These are phyloP conservation scores for Alexandromys fortis DNA, from an alignment of 2,113 vertebrate species.

Conservation along the genomic window DNA sequence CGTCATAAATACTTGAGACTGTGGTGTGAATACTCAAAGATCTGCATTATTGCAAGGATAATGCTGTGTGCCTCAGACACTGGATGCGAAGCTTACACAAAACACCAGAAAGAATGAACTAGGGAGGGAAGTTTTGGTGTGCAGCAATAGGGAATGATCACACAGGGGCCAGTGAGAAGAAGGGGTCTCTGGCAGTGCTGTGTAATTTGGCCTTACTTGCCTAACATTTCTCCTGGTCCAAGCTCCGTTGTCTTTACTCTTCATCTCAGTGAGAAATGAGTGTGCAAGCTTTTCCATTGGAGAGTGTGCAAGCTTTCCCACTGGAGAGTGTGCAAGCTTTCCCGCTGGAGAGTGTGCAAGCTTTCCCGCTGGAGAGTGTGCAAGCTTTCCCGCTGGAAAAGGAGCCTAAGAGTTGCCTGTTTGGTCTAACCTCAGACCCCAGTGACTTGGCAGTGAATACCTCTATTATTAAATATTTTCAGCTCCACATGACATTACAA, in stretches of 20 bases:
- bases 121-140: neutral
- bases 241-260: neutral
- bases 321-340: neutral
- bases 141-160: neutral
- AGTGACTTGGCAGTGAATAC: neutral
- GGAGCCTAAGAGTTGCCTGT: neutral
- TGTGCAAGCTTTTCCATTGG: neutral
- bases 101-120: neutral
- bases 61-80: neutral
- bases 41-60: neutral
- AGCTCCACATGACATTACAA: neutral
- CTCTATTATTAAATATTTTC: neutral
- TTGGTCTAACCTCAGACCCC: neutral
- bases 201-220: neutral
- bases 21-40: constrained; percentile 57
- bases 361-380: neutral
- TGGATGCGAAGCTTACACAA: neutral
- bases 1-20: constrained; percentile 48
- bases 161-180: neutral
- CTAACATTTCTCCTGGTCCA: neutral
- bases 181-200: neutral
- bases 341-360: neutral
- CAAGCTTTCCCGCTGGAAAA: neutral
- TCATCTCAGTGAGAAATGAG: neutral
- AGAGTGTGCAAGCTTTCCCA: neutral